These are phyloP conservation scores for Dolichotis patagonum DNA, from an alignment of 2,113 vertebrate species.

Conservation along the genomic window DNA sequence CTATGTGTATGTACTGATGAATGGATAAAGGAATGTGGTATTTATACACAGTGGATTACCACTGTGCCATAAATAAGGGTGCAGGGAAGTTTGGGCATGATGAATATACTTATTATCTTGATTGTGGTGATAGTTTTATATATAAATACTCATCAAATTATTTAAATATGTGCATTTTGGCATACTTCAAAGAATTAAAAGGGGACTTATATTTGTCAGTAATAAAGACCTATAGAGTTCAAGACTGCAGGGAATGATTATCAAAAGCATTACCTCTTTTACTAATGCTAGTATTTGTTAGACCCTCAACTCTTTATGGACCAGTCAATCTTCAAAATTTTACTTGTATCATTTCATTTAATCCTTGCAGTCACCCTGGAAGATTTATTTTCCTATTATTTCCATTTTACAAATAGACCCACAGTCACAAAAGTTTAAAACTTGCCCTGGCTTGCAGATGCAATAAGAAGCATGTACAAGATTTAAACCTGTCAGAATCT, in stretches of 20 bases:
- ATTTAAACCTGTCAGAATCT: not conserved
- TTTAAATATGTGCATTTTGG: not conserved
- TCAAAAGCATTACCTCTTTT: not conserved
- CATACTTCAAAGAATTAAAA: not conserved
- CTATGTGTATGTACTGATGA: not conserved
- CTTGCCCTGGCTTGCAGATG: not conserved
- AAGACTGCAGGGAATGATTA: not conserved
- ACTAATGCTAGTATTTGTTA: not conserved
- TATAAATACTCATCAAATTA: not conserved
- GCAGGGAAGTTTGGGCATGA: not conserved
- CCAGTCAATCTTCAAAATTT: not conserved
- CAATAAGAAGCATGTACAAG: not conserved
- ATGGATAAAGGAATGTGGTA: not conserved
- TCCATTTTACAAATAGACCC: not conserved
- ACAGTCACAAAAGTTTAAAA: not conserved
- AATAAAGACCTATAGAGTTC: not conserved
- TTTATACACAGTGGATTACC: not conserved
- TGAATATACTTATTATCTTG: not conserved
- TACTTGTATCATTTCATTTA: not conserved
- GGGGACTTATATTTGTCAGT: not conserved
- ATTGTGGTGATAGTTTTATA: not conserved
- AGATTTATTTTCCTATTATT: not conserved
- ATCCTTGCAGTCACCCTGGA: not conserved
- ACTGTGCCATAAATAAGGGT: not conserved
- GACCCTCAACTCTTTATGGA: not conserved